Evolutionary conservation across 2,888 invertebrate genomes (phyloP).

Genomic region (Fragum fragum): DNA sequence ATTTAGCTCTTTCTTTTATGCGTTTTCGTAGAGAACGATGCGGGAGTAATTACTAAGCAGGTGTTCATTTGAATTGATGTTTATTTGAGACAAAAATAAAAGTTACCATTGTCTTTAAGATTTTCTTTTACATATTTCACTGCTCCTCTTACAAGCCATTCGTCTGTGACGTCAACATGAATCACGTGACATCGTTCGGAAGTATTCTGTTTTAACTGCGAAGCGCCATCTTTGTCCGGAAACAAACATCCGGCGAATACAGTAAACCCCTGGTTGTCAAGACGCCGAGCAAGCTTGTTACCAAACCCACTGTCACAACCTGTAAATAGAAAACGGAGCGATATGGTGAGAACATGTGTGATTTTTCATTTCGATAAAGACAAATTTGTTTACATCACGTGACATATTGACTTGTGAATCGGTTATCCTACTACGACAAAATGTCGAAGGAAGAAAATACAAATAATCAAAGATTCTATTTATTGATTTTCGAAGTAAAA

Average conservation of each 20-base stretch:
- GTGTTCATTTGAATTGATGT: no score
- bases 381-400: no score
- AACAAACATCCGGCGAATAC: conserved; percentile 83
- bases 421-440: no score
- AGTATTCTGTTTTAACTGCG: conserved; percentile 69
- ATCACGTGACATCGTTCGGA: conserved; percentile 76
- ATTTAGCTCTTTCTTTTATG: no score
- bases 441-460: no score
- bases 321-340: conserved; percentile 62
- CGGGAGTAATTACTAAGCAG: no score
- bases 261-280: conserved; percentile 78
- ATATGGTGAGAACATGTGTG: no score
- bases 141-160: conserved; percentile 80
- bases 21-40: no score
- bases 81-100: not conserved
- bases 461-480: no score
- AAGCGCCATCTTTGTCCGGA: conserved; percentile 80
- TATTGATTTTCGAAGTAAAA: no score
- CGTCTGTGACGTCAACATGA: conserved; percentile 82
- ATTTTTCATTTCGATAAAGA: no score
- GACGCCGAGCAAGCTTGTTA: conserved; percentile 73
- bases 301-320: conserved; percentile 85
- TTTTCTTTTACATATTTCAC: conserved; percentile 78
- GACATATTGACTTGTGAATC: no score
- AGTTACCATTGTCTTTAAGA: conserved; percentile 73